These are phyloP conservation scores for Telmatherina bonti DNA, from an alignment of 2,797 vertebrate genomes.

Conservation along the genomic window DNA sequence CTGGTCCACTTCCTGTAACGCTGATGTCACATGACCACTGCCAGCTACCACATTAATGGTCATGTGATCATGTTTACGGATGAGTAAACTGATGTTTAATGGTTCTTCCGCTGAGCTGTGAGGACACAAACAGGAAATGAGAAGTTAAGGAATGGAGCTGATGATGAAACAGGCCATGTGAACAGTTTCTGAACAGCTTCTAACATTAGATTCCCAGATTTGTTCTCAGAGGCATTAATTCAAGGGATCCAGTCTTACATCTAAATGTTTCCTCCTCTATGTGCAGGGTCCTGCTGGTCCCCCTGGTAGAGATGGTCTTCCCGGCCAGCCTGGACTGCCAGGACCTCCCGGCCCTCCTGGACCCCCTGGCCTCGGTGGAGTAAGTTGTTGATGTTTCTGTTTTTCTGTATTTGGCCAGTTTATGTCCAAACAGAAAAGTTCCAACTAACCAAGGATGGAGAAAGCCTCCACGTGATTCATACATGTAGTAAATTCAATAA, in stretches of 20 bases:
- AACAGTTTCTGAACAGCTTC: neutral
- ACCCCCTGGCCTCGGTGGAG: slow-evolving; percentile 94
- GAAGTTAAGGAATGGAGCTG: slow-evolving; percentile 2
- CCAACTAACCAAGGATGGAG: neutral
- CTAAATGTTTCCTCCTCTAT: slow-evolving; percentile 24
- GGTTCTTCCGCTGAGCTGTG: slow-evolving; percentile 15
- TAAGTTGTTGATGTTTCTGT: slow-evolving; percentile 80
- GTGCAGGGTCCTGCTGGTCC: slow-evolving; percentile 87
- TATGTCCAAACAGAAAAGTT: neutral
- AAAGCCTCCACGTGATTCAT: neutral
- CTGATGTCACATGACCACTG: slow-evolving; percentile 44
- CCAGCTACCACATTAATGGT: slow-evolving; percentile 12
- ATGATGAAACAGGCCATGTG: slow-evolving; percentile 1
- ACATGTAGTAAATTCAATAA: neutral
- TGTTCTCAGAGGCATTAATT: neutral
- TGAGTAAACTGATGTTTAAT: slow-evolving; percentile 2
- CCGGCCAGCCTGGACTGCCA: slow-evolving; percentile 88
- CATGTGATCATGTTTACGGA: slow-evolving; percentile 10
- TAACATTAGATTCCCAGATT: neutral
- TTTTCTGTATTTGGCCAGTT: neutral
- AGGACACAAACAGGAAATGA: slow-evolving; percentile 20
- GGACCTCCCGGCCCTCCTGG: slow-evolving; percentile 93
- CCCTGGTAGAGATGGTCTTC: slow-evolving; percentile 91
- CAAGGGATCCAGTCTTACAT: neutral
- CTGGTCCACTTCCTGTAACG: slow-evolving; percentile 30